A percentile compares a stretch with the other conserved stretches of the same genome.
Evolutionary conservation across 2,888 invertebrate species (phyloP).

Genomic region (Nomada ferruginata): DNA sequence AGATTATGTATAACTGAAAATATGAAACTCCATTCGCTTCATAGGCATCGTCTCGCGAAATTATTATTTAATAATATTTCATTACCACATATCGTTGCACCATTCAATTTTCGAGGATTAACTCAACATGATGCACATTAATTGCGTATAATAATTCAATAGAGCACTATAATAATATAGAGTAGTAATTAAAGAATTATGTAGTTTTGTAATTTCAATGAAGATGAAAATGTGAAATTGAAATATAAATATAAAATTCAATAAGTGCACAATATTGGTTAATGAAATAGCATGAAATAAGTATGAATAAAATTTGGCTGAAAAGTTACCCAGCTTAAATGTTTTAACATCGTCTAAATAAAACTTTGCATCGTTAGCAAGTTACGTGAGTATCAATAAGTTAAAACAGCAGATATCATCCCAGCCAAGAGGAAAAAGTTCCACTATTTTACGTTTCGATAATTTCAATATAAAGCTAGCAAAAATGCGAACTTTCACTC

Average conservation of each 20-base stretch:
- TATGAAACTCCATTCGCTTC: not conserved
- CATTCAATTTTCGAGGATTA: too few species aligned
- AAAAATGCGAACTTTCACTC: slow-evolving; percentile 4
- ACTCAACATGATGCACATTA: too few species aligned
- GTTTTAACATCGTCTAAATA: not conserved
- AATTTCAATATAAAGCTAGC: not conserved
- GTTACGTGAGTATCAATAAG: not conserved
- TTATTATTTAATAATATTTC: slow-evolving; percentile 4
- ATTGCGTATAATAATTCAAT: too few species aligned
- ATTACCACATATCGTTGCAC: not conserved
- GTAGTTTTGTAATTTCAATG: too few species aligned
- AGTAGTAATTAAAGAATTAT: too few species aligned
- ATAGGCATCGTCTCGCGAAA: too few species aligned
- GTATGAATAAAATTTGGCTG: not conserved
- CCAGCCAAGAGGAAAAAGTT: not conserved
- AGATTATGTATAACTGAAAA: not conserved
- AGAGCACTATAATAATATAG: too few species aligned
- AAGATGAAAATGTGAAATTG: too few species aligned
- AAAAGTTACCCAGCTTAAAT: not conserved
- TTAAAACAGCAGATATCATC: not conserved
- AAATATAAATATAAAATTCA: too few species aligned
- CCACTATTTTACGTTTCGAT: not conserved
- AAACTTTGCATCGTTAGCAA: not conserved
- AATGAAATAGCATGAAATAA: not conserved
- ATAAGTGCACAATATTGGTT: not conserved